Evolutionary conservation across 2,797 vertebrate species (phyloP).

Genomic region (Xenentodon cancila): DNA sequence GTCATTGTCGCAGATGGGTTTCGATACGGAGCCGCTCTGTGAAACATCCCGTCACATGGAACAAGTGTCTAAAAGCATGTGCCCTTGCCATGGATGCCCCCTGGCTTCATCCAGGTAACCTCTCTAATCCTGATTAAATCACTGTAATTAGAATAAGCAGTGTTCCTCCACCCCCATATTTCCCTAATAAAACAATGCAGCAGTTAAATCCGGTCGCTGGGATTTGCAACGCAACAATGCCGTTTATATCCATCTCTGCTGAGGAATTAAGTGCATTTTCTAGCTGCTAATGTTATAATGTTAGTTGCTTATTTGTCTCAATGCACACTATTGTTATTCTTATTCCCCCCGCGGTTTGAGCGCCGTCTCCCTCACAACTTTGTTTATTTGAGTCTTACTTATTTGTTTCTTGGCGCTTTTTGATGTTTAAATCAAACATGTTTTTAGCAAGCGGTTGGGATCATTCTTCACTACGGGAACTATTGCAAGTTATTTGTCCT

Average conservation of each 20-base stretch:
- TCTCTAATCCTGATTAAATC: constrained; percentile 86
- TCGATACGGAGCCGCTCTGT: constrained; percentile 36
- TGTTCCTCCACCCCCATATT: constrained; percentile 78
- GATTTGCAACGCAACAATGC: constrained; percentile 83
- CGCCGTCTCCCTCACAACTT: constrained; percentile 60
- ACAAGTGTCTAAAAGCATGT: constrained; percentile 59
- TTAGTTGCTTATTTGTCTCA: constrained; percentile 76
- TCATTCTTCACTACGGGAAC: constrained; percentile 72
- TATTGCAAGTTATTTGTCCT: constrained; percentile 80
- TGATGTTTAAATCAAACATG: constrained; percentile 82
- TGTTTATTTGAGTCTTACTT: constrained; percentile 73
- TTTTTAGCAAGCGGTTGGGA: constrained; percentile 78
- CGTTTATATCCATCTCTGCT: constrained; percentile 83
- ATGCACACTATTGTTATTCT: constrained; percentile 58
- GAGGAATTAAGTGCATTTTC: constrained; percentile 84
- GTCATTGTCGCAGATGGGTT: constrained; percentile 49
- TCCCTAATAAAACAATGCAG: constrained; percentile 83
- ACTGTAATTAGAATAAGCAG: constrained; percentile 84
- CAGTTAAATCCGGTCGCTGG: constrained; percentile 82
- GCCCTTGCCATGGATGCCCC: constrained; percentile 70
- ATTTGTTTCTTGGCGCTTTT: constrained; percentile 62
- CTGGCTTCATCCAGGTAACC: constrained; percentile 82
- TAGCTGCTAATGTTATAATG: constrained; percentile 83
- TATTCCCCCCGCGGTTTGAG: constrained; percentile 63
- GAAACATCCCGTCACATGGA: constrained; percentile 37